These are phyloP conservation scores for Panthera uncia DNA, from an alignment of 2,113 vertebrate genomes.

Conservation along the genomic window DNA sequence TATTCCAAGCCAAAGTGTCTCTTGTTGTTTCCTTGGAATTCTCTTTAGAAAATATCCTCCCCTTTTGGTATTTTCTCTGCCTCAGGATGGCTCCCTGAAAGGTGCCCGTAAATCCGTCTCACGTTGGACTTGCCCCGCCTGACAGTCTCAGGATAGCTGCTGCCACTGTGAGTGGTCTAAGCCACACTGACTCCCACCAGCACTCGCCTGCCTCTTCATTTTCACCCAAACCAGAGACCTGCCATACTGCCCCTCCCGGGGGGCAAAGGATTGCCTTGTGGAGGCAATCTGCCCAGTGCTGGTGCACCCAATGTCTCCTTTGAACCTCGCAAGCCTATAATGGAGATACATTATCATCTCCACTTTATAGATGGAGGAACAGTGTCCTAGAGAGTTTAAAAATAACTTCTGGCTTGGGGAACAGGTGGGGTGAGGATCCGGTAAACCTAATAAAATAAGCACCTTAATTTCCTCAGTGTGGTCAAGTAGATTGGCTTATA, in stretches of 20 bases:
- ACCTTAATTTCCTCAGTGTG: conserved; percentile 9
- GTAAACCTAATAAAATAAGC: conserved; percentile 11
- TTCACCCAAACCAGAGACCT: background rate
- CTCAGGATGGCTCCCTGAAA: background rate
- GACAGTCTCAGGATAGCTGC: background rate
- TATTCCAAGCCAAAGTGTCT: background rate
- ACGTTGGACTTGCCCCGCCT: background rate
- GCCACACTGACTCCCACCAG: background rate
- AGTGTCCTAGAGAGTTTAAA: background rate
- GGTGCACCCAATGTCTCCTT: background rate
- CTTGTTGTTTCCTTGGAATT: background rate
- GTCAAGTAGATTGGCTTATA: background rate
- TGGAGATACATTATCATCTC: background rate
- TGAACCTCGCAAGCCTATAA: background rate
- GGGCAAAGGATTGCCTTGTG: background rate
- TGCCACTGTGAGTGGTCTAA: background rate
- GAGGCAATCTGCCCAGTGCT: background rate
- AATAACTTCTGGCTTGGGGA: background rate
- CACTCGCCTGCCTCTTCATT: background rate
- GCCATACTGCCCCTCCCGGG: background rate
- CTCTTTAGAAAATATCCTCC: background rate
- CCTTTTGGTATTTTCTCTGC: background rate
- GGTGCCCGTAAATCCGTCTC: background rate
- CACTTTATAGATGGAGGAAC: background rate
- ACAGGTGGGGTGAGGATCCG: background rate